phyloP scores from a whole-genome alignment of 2,888 invertebrate species.

The Trichopoda pennipes region DNA sequence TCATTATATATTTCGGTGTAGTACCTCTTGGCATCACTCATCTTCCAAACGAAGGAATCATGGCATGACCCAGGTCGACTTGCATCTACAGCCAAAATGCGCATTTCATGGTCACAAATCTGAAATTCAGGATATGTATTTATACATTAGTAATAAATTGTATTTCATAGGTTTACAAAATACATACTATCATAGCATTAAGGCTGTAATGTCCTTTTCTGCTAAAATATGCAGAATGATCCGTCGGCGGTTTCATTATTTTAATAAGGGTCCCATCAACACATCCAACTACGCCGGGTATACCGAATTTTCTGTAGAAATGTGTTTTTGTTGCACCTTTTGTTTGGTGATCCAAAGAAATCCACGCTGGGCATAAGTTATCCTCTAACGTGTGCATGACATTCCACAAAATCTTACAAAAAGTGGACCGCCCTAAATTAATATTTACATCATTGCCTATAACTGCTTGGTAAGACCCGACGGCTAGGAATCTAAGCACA shows the following conservation, averaged over 20 bases:
- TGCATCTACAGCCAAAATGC: too few relatives aligned
- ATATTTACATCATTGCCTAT: conserved; percentile 14
- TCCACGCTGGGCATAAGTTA: neutral
- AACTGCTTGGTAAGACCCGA: conserved; percentile 11
- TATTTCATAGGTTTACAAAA: too few relatives aligned
- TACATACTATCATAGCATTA: conserved; percentile 5
- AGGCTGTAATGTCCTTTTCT: conserved; percentile 4
- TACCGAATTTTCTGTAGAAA: conserved; percentile 25
- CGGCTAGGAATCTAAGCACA: conserved; percentile 14
- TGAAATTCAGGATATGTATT: too few relatives aligned
- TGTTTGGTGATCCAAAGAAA: neutral
- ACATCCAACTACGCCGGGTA: conserved; percentile 28
- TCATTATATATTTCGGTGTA: neutral
- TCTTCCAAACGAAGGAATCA: too few relatives aligned
- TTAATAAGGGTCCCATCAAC: conserved; percentile 29
- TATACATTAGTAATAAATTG: too few relatives aligned
- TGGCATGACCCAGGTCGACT: too few relatives aligned
- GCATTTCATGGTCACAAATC: too few relatives aligned
- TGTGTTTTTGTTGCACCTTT: neutral
- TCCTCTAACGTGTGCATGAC: conserved; percentile 8
- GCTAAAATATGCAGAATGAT: conserved; percentile 17
- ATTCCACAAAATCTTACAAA: neutral
- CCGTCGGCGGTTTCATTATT: conserved; percentile 8
- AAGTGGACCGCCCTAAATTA: conserved; percentile 1
- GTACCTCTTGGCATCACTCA: too few relatives aligned